These are phyloP conservation scores for Poecile atricapillus DNA, from an alignment of 2,113 vertebrate genomes.

Conservation along the genomic window DNA sequence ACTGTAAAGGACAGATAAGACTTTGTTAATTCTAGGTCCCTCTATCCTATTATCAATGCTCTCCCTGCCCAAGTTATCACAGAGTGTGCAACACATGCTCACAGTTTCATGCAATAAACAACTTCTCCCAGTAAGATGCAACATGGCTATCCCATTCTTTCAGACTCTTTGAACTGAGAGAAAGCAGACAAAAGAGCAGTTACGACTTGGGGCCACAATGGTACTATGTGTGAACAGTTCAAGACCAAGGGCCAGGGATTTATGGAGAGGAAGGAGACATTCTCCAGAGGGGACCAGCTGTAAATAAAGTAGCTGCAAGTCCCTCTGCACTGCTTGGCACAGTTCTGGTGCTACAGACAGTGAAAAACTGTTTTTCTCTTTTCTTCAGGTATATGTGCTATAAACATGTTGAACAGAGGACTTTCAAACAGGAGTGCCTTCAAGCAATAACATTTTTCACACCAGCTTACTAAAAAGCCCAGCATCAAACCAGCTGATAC, in stretches of 20 bases:
- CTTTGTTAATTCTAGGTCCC: not conserved
- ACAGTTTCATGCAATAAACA: not conserved
- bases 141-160: not conserved
- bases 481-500: not conserved
- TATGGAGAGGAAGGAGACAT: not conserved
- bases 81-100: rapidly evolving
- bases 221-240: not conserved
- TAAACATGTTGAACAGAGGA: not conserved
- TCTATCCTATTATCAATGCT: not conserved
- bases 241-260: not conserved
- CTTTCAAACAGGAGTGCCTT: not conserved
- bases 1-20: not conserved
- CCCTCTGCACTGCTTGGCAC: not conserved
- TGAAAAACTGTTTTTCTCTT: not conserved
- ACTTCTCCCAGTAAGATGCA: not conserved
- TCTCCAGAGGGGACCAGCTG: not conserved
- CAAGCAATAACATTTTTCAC: not conserved
- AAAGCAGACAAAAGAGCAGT: not conserved
- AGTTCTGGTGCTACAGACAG: not conserved
- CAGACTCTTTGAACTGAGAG: not conserved
- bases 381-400: not conserved
- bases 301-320: not conserved
- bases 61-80: not conserved
- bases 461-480: not conserved
- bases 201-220: not conserved